Percentiles rank a stretch among this genome's conserved stretches.
These are phyloP conservation scores for Tortrix viridana DNA, from an alignment of 2,888 invertebrate genomes.

Conservation along the genomic window DNA sequence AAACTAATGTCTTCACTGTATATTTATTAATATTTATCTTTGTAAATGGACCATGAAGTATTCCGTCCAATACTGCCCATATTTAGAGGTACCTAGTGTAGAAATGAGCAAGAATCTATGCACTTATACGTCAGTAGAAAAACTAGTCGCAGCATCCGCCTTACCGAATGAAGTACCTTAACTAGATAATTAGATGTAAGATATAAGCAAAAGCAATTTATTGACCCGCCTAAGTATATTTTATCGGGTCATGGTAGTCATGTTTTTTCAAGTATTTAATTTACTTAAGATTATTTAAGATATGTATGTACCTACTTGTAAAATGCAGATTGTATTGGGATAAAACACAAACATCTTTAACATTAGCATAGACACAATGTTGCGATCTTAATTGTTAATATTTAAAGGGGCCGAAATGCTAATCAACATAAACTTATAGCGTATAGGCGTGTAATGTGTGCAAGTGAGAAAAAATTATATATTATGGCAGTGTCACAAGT, in stretches of 20 bases:
- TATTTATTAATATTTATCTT: constrained; percentile 2
- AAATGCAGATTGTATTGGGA: not conserved
- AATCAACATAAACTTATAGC: too few relatives aligned
- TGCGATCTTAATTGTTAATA: too few relatives aligned
- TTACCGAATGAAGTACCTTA: constrained; percentile 10
- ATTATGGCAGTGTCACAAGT: too few relatives aligned
- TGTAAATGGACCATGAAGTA: constrained; percentile 12
- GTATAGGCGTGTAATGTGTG: too few relatives aligned
- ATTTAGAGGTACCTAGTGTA: constrained; percentile 17
- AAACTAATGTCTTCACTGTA: constrained; percentile 15
- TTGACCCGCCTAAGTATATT: not conserved
- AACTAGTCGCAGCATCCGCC: constrained; percentile 30
- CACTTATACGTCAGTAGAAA: constrained; percentile 23
- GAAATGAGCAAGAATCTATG: constrained; percentile 10
- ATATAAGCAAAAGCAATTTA: not conserved
- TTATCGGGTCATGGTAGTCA: not conserved
- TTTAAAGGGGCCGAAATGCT: too few relatives aligned
- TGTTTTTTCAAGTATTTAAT: not conserved
- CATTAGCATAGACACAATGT: not conserved
- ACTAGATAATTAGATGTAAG: constrained; percentile 11
- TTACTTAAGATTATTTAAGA: not conserved
- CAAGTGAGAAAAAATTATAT: too few relatives aligned
- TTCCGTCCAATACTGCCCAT: constrained; percentile 16
- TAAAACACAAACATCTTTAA: not conserved
- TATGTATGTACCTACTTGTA: not conserved